These are phyloP conservation scores for Mellivora capensis DNA, from an alignment of 2,113 vertebrate species.

Conservation along the genomic window DNA sequence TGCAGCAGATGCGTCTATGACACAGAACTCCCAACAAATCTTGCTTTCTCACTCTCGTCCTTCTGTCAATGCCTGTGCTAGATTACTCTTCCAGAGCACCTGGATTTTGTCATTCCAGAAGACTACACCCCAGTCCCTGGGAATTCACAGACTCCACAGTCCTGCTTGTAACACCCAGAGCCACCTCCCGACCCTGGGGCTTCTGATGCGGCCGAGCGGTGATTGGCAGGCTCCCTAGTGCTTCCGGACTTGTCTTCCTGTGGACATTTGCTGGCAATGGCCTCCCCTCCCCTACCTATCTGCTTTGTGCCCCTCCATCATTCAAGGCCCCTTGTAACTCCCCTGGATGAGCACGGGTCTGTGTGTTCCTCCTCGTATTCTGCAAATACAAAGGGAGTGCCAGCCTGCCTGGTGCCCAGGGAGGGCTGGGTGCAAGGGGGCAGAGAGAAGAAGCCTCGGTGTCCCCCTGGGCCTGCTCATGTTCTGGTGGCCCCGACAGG, in stretches of 20 bases:
- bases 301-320: fast-evolving
- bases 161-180: background rate
- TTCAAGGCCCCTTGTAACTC: background rate
- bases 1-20: fast-evolving
- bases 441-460: background rate
- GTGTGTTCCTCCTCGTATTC: background rate
- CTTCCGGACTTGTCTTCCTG: background rate
- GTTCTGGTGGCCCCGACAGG: fast-evolving
- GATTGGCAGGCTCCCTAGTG: background rate
- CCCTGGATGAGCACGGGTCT: background rate
- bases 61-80: background rate
- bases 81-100: background rate
- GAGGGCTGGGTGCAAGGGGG: background rate
- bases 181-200: background rate
- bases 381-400: background rate
- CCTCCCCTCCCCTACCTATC: too few species aligned
- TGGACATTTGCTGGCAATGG: background rate
- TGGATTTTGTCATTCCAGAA: background rate
- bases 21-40: background rate
- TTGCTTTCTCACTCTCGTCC: background rate
- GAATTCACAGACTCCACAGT: background rate
- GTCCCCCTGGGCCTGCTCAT: too few species aligned
- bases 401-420: fast-evolving
- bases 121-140: background rate
- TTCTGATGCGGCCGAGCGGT: too few species aligned